These are phyloP conservation scores for Squalus acanthias DNA, from an alignment of 2,797 vertebrate species.

Conservation along the genomic window DNA sequence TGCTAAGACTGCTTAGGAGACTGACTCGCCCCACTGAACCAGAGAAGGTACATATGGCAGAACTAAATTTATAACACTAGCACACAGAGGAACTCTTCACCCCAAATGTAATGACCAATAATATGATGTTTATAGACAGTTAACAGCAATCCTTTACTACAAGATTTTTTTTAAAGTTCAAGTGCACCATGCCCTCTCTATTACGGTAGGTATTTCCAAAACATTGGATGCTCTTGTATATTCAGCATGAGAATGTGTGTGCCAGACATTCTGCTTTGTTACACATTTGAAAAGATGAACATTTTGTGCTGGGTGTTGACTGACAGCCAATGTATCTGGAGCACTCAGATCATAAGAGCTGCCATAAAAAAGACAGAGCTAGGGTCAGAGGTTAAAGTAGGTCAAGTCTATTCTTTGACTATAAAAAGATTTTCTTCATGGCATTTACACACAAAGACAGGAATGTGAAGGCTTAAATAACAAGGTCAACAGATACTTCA, in stretches of 20 bases:
- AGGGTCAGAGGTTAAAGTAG: slow-evolving; percentile 19
- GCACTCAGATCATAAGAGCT: not conserved
- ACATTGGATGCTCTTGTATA: not conserved
- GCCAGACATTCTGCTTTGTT: not conserved
- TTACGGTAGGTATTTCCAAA: not conserved
- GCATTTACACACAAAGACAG: slow-evolving; percentile 21
- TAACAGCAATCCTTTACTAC: not conserved
- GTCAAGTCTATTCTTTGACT: slow-evolving; percentile 24
- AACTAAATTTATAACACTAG: not conserved
- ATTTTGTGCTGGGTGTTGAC: not conserved
- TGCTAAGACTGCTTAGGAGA: not conserved
- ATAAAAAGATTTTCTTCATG: slow-evolving; percentile 30
- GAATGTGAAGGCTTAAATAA: slow-evolving; percentile 18
- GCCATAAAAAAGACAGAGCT: not conserved
- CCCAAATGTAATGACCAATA: not conserved
- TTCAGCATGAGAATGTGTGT: not conserved
- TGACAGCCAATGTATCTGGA: not conserved
- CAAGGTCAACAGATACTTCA: slow-evolving; percentile 33
- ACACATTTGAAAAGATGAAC: not conserved
- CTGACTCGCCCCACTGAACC: not conserved
- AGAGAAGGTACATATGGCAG: not conserved
- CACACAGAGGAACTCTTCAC: not conserved
- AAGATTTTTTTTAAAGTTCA: not conserved
- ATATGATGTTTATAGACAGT: not conserved
- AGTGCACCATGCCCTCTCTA: not conserved